Conservation (phyloP, 2,888 invertebrate genomes). For the Drosophila subsilvestris region DNA sequence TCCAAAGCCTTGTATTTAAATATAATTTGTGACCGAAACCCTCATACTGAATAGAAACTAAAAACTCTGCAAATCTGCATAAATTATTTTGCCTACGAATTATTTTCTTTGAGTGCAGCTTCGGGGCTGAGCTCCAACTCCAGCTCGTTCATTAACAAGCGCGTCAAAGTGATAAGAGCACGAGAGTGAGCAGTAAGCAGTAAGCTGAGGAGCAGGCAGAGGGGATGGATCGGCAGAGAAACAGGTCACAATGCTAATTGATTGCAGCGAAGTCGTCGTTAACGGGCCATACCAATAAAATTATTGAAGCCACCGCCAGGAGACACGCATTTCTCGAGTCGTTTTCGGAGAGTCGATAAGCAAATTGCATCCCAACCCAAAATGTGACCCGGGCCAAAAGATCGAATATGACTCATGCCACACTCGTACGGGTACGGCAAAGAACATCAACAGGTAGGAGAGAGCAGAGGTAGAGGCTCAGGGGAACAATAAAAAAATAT, state of each 20-base stretch:
- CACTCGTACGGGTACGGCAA: constrained; percentile 8
- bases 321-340: constrained; percentile 74
- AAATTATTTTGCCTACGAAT: not conserved
- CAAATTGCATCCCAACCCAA: constrained; percentile 65
- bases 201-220: not conserved
- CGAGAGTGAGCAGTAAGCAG: constrained; percentile 15
- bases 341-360: constrained; percentile 61
- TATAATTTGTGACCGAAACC: too few relatives aligned
- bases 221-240: constrained; percentile 44
- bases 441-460: constrained; percentile 24
- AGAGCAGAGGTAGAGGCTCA: constrained; percentile 9
- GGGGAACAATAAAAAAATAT: constrained; percentile 22
- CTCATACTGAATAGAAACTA: too few relatives aligned
- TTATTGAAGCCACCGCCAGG: constrained; percentile 71
- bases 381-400: constrained; percentile 25
- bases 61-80: too few relatives aligned
- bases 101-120: constrained; percentile 6
- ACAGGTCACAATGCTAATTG: constrained; percentile 78
- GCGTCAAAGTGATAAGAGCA: constrained; percentile 72
- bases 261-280: constrained; percentile 62
- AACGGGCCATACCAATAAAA: constrained; percentile 70
- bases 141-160: constrained; percentile 77
- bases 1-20: too few relatives aligned
- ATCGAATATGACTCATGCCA: constrained; percentile 32
- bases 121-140: constrained; percentile 5